Conservation (phyloP, 2,888 invertebrate genomes). For the Galerucella calmariensis region DNA sequence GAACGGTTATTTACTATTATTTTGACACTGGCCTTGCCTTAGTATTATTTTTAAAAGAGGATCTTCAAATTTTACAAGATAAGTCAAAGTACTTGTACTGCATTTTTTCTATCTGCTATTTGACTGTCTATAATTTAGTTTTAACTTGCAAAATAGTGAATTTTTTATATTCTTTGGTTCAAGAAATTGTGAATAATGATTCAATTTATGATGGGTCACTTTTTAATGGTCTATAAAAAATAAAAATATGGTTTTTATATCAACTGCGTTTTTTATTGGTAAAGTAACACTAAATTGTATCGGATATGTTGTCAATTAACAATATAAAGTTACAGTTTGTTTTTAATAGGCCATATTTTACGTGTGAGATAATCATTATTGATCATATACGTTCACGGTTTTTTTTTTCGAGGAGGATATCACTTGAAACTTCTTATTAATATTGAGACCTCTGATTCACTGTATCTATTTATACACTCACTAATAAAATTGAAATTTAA, state of each 20-base stretch:
- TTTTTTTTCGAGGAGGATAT: neutral
- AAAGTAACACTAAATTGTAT: constrained; percentile 25
- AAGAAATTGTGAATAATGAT: neutral
- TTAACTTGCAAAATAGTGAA: too few relatives aligned
- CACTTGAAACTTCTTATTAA: neutral
- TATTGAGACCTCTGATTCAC: too few relatives aligned
- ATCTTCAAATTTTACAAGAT: too few relatives aligned
- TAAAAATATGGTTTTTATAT: constrained; percentile 21
- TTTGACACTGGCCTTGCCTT: constrained; percentile 9
- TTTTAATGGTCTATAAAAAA: constrained; percentile 20
- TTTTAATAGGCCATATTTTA: constrained; percentile 28
- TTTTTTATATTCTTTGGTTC: too few relatives aligned
- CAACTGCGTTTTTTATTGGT: constrained; percentile 19
- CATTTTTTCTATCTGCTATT: too few relatives aligned
- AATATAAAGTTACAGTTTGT: constrained; percentile 27
- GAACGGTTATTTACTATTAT: constrained; percentile 24
- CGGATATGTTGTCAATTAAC: constrained; percentile 25
- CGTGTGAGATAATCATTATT: constrained; percentile 21
- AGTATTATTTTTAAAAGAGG: neutral
- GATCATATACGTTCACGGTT: neutral
- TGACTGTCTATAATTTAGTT: too few relatives aligned
- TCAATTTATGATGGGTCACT: constrained; percentile 5
- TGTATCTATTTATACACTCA: too few relatives aligned
- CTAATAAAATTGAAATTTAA: too few relatives aligned
- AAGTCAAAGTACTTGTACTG: too few relatives aligned